These are phyloP conservation scores for Episyrphus balteatus DNA, from an alignment of 1,140 invertebrate species.

Conservation along the genomic window DNA sequence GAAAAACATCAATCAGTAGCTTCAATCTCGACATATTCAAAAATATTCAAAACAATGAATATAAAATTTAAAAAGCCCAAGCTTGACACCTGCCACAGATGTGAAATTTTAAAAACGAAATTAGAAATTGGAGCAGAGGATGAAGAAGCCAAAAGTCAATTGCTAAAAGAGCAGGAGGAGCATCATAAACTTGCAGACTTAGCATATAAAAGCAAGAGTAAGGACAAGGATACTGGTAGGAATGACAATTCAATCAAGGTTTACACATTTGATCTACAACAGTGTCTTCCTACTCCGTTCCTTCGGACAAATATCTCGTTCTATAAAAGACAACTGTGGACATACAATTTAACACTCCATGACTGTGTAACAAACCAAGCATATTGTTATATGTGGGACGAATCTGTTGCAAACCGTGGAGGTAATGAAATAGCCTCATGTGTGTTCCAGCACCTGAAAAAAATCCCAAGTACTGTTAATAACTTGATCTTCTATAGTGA, in stretches of 20 bases:
- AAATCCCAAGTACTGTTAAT: conserved; percentile 9
- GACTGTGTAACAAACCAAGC: conserved; percentile 13
- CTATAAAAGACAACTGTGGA: conserved; percentile 33
- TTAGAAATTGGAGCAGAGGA: conserved; percentile 6
- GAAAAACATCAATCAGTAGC: conserved; percentile 8
- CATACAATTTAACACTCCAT: conserved; percentile 33
- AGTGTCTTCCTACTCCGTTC: conserved; percentile 27
- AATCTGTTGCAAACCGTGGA: conserved; percentile 21
- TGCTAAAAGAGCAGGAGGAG: conserved; percentile 1
- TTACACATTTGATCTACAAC: conserved; percentile 27
- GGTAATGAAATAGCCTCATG: conserved; percentile 16
- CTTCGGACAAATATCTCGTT: conserved; percentile 20
- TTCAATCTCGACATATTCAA: conserved; percentile 6
- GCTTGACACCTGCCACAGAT: conserved; percentile 16
- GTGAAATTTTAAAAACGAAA: conserved; percentile 8
- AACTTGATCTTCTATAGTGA: conserved; percentile 27
- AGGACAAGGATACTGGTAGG: conserved; percentile 5
- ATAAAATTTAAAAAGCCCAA: conserved; percentile 17
- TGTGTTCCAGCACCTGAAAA: conserved; percentile 14
- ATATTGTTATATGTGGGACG: conserved; percentile 31
- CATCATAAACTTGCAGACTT: neutral
- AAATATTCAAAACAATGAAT: conserved; percentile 8
- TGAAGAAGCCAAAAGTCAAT: conserved; percentile 2
- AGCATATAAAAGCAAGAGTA: conserved; percentile 3
- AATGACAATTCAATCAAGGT: conserved; percentile 5